A percentile compares a stretch with the other conserved stretches of the same genome.
Evolutionary conservation across 2,888 invertebrate genomes (phyloP).

Genomic region (Drosophila vallismaia): DNA sequence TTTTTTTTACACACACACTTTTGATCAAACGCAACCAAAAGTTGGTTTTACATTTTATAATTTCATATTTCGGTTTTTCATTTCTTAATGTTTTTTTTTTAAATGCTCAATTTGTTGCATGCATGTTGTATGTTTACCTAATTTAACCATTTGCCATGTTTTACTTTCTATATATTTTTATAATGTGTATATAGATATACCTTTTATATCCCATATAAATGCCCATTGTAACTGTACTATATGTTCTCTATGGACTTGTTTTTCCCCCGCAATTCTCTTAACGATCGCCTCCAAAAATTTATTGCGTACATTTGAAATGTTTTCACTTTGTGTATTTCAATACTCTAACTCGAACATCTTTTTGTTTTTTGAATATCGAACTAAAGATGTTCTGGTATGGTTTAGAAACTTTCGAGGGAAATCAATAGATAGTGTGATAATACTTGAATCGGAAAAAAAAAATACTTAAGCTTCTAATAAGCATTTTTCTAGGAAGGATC

Average conservation of each 20-base stretch:
- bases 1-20: slow-evolving; percentile 59
- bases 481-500: slow-evolving; percentile 21
- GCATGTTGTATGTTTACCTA: slow-evolving; percentile 57
- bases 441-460: slow-evolving; percentile 18
- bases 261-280: slow-evolving; percentile 17
- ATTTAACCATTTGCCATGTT: slow-evolving; percentile 42
- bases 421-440: slow-evolving; percentile 15
- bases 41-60: slow-evolving; percentile 44
- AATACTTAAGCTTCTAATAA: slow-evolving; percentile 26
- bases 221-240: slow-evolving; percentile 54
- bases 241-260: slow-evolving; percentile 48
- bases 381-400: slow-evolving; percentile 4
- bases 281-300: slow-evolving; percentile 48
- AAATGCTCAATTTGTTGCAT: slow-evolving; percentile 73
- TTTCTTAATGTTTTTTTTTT: slow-evolving; percentile 49
- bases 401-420: slow-evolving; percentile 8
- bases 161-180: slow-evolving; percentile 44
- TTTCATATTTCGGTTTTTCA: slow-evolving; percentile 10
- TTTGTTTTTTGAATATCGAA: slow-evolving; percentile 4
- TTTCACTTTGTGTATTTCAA: slow-evolving; percentile 44
- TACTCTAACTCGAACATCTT: slow-evolving; percentile 24
- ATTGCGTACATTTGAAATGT: slow-evolving; percentile 70
- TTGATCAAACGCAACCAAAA: slow-evolving; percentile 79
- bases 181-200: slow-evolving; percentile 42
- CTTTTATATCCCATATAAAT: slow-evolving; percentile 56